phyloP scores from a whole-genome alignment of 1,140 invertebrate genomes.

The Pteromalus puparum region DNA sequence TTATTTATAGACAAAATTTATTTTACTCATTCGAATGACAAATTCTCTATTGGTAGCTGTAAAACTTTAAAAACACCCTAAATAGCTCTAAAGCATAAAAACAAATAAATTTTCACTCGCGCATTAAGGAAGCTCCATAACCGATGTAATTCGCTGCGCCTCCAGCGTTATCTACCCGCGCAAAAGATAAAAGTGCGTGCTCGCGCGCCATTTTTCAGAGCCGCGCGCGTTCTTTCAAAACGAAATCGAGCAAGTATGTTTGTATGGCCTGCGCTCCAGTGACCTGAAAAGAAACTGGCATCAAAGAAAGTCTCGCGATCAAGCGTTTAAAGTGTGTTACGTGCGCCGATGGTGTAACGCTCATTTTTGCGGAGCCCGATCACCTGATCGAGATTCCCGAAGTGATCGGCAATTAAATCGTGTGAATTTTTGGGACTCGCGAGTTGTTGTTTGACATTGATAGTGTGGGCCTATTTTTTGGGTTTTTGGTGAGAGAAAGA shows the following conservation, averaged over 20 bases:
- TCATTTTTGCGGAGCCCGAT: slow-evolving; percentile 70
- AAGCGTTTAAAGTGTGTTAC: slow-evolving; percentile 41
- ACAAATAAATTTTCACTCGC: too few relatives aligned
- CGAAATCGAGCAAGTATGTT: slow-evolving; percentile 22
- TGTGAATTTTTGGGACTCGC: background rate
- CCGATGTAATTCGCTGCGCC: too few relatives aligned
- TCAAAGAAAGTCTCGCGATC: slow-evolving; percentile 45
- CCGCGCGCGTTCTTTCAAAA: slow-evolving; percentile 5
- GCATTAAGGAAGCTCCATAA: too few relatives aligned
- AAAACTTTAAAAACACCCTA: too few relatives aligned
- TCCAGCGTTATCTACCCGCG: background rate
- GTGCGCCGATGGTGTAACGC: slow-evolving; percentile 88
- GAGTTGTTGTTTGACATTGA: too few relatives aligned
- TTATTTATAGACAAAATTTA: too few relatives aligned
- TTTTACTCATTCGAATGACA: too few relatives aligned
- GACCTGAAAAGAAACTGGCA: slow-evolving; percentile 47
- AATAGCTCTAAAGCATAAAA: too few relatives aligned
- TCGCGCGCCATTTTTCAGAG: background rate
- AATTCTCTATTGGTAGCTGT: too few relatives aligned
- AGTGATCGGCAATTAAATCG: background rate
- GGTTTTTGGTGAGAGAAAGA: too few relatives aligned
- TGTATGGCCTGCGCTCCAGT: slow-evolving; percentile 39
- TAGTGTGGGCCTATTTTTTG: too few relatives aligned
- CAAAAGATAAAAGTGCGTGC: background rate
- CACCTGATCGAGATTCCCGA: slow-evolving; percentile 21